Base-by-base conservation (phyloP, 2,888 invertebrate genomes). In the Arrhopalites spinosus region DNA sequence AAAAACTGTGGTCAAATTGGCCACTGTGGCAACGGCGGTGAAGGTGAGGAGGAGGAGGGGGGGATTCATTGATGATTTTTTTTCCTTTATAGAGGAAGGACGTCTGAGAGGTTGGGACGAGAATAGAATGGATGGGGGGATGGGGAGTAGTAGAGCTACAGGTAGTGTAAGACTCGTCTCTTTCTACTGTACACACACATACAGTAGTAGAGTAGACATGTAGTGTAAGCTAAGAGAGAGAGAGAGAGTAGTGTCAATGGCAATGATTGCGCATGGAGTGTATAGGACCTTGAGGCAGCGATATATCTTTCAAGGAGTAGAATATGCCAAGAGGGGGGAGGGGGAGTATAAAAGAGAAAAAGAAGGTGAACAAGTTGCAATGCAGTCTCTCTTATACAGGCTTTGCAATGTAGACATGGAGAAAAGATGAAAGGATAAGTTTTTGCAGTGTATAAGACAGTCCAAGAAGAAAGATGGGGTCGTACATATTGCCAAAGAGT, bases 101-200 rank as follows among this genome's bases (percentile, higher is more conserved):
- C n/a, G 36, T 36, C 36, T 36, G 5, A 36, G n/a, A 36, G 36
- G 11, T n/a, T 47, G 29, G 5, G 53, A 0, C 0, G 50, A 27
- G 2, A 50, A 23, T n/a, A n/a, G n/a, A n/a, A n/a, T n/a, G n/a
- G 25, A 8, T 56, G 53, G 56, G 27, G 17, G 53, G 56, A 30
- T 59, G 25, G 23, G 45, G 59, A 59, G 59, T 29, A 59, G 27
- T 45, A 30, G 59, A 43, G 71, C 23, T 71, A 71, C 71, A 71
- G 71, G 71, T 71, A 71, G 71, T 71, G 59, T 56, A 36, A 36
- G 20, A 64, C n/a, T n/a, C 45, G 45, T 45, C 23, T 1, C 8
- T 8, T 20, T 56, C 53, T 8, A 2, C 45, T 11, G 45, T 45
- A 7, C 15, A 15, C 45, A 45, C 45, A 45, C 45, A 45, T 45